Conservation (phyloP, 2,888 invertebrate species). For the Hydraecia micacea region DNA sequence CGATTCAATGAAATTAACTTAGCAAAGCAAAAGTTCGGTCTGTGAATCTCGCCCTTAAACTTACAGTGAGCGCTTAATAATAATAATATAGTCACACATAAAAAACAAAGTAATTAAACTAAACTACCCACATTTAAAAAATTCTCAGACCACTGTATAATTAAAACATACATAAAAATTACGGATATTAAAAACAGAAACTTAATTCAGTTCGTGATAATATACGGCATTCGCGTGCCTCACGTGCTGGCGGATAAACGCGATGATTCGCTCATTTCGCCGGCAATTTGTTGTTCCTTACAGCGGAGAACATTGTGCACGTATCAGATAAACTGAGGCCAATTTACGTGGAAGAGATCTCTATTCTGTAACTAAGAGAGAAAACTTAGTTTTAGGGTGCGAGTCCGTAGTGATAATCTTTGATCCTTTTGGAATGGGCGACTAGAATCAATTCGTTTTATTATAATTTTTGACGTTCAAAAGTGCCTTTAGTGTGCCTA, state of each 20-base stretch:
- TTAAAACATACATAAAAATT: slow-evolving; percentile 53
- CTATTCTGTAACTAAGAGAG: slow-evolving; percentile 43
- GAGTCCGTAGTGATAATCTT: neutral
- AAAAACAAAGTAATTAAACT: neutral
- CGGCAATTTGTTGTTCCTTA: slow-evolving; percentile 59
- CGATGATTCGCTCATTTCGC: slow-evolving; percentile 59
- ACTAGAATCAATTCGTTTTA: no score
- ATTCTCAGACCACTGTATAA: slow-evolving; percentile 33
- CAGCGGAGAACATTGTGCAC: slow-evolving; percentile 64
- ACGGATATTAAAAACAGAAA: slow-evolving; percentile 40
- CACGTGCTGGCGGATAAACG: slow-evolving; percentile 59
- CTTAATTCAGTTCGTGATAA: slow-evolving; percentile 51
- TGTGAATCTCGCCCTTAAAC: neutral
- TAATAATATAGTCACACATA: neutral
- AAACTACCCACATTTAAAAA: slow-evolving; percentile 18
- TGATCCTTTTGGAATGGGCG: no score
- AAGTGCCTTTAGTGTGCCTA: no score
- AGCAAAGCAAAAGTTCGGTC: no score
- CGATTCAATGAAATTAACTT: neutral
- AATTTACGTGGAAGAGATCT: slow-evolving; percentile 64
- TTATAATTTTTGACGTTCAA: no score
- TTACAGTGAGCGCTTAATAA: neutral
- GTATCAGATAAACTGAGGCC: slow-evolving; percentile 69
- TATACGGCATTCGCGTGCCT: slow-evolving; percentile 56
- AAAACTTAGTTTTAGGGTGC: neutral